phyloP scores from a whole-genome alignment of 2,797 vertebrate genomes.

The Lacerta bilineata region DNA sequence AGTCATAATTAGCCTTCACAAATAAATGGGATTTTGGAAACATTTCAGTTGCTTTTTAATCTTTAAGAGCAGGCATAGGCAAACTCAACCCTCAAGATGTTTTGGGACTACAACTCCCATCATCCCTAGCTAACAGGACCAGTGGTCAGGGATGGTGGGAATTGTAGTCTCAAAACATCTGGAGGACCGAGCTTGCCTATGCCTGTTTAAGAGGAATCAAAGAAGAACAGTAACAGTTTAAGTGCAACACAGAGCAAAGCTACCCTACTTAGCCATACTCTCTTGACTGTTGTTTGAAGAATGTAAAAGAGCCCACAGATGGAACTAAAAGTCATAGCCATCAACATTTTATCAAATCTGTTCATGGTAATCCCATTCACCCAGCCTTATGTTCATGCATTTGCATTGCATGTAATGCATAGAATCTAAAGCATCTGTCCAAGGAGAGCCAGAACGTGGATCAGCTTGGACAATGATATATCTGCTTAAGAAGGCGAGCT shows the following conservation, averaged over 20 bases:
- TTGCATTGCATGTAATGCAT: not conserved
- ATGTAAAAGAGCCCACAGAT: not conserved
- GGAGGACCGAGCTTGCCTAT: too few species aligned
- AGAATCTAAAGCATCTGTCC: conserved; percentile 5
- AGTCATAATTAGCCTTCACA: not conserved
- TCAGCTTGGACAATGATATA: not conserved
- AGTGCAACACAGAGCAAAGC: not conserved
- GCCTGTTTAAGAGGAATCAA: conserved; percentile 4
- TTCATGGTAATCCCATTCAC: not conserved
- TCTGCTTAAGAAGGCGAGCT: not conserved
- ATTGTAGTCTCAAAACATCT: too few species aligned
- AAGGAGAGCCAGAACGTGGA: not conserved
- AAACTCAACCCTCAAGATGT: too few species aligned
- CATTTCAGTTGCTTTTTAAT: conserved; percentile 1
- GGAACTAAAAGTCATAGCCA: not conserved
- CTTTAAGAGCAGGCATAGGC: too few species aligned
- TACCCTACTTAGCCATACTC: not conserved
- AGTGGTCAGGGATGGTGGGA: too few species aligned
- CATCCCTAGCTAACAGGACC: too few species aligned
- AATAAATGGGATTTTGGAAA: not conserved
- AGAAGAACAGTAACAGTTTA: not conserved
- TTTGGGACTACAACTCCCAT: too few species aligned
- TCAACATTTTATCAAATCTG: not conserved
- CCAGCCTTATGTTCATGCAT: not conserved
- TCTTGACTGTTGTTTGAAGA: not conserved